Conservation (phyloP, 2,888 invertebrate genomes). For the Stenolophus ochropezus region DNA sequence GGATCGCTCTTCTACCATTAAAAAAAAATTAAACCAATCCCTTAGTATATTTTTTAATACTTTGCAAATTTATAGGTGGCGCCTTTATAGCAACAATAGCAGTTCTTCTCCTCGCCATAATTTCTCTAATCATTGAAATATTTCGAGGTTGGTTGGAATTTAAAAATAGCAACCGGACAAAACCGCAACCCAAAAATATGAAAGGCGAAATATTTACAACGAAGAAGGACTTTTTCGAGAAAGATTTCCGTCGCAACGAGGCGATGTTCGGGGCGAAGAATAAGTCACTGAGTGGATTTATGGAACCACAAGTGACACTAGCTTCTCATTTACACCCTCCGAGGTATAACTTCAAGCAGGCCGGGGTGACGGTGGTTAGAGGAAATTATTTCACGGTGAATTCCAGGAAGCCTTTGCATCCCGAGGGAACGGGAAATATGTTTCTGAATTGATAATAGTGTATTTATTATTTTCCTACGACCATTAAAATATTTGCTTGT, state of each 20-base stretch:
- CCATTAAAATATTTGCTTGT: not conserved
- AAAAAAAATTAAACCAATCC: too few species aligned
- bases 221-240: not conserved
- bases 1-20: too few species aligned
- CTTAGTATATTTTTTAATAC: too few species aligned
- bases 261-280: not conserved
- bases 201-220: not conserved
- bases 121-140: conserved; percentile 88
- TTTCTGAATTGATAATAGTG: not conserved
- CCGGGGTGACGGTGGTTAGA: not conserved
- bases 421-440: not conserved
- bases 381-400: conserved; percentile 33
- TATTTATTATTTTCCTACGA: not conserved
- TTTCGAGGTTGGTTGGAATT: not conserved
- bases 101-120: conserved; percentile 88
- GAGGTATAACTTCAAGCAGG: not conserved
- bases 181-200: not conserved
- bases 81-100: conserved; percentile 93
- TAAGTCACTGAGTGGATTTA: conserved; percentile 2
- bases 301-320: conserved; percentile 10
- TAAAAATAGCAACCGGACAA: not conserved
- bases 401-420: conserved; percentile 23
- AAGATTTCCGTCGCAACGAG: not conserved
- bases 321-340: not conserved
- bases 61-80: conserved; percentile 81